Percentiles rank a stretch among this genome's conserved stretches.
phyloP scores from a whole-genome alignment of 1,140 invertebrate species.

The Antheraea mylitta region DNA sequence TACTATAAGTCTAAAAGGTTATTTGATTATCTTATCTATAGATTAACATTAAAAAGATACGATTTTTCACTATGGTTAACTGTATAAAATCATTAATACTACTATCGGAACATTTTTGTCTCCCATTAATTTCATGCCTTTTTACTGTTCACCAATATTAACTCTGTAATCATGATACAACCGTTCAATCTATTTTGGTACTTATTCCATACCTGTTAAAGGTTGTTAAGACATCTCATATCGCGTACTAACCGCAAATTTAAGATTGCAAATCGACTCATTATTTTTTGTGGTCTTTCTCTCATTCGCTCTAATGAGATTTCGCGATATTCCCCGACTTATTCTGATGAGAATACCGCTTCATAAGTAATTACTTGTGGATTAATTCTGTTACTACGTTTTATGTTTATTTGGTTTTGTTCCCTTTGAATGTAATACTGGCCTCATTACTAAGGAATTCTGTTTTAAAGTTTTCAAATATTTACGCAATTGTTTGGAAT shows the following conservation, averaged over 20 bases:
- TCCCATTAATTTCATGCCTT: neutral
- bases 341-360: constrained; percentile 35
- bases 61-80: too few species aligned
- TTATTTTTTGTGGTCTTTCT: constrained; percentile 50
- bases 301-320: constrained; percentile 52
- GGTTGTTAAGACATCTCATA: neutral
- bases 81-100: neutral
- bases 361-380: constrained; percentile 40
- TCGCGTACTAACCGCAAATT: neutral
- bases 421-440: neutral
- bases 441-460: too few species aligned
- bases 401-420: neutral
- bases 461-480: too few species aligned
- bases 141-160: neutral
- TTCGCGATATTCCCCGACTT: constrained; percentile 38
- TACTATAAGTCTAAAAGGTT: too few species aligned
- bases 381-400: constrained; percentile 9
- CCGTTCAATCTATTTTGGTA: neutral
- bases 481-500: too few species aligned
- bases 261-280: constrained; percentile 27
- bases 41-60: too few species aligned
- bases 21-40: too few species aligned
- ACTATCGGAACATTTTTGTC: neutral
- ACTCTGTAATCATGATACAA: neutral
- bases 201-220: neutral